phyloP scores from a whole-genome alignment of 2,888 invertebrate genomes.

The Leptinotarsa rubiginosa region DNA sequence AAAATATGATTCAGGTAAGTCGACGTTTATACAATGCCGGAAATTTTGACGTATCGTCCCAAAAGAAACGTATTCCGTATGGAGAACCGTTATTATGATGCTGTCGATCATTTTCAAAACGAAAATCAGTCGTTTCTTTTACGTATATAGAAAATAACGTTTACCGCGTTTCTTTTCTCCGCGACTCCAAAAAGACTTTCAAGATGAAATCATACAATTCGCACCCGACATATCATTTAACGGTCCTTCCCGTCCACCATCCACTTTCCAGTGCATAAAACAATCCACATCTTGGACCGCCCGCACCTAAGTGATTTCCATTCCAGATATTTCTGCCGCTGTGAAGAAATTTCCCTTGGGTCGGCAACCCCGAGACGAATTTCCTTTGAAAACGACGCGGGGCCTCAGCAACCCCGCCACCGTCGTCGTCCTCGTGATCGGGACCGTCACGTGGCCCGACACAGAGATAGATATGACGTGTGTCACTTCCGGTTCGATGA shows the following conservation, averaged over 20 bases:
- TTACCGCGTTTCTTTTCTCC: too few relatives aligned
- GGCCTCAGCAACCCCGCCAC: slow-evolving; percentile 6
- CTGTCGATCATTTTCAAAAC: too few relatives aligned
- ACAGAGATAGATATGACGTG: slow-evolving; percentile 51
- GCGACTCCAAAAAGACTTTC: not conserved
- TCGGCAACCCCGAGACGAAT: slow-evolving; percentile 3
- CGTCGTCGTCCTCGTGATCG: slow-evolving; percentile 43
- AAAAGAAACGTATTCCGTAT: too few relatives aligned
- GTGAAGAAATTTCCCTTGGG: slow-evolving; percentile 15
- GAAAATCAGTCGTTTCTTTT: too few relatives aligned
- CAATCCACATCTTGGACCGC: slow-evolving; percentile 8
- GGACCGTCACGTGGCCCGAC: slow-evolving; percentile 51
- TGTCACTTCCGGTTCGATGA: slow-evolving; percentile 56
- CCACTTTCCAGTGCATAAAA: not conserved
- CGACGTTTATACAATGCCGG: too few relatives aligned
- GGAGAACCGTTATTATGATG: too few relatives aligned
- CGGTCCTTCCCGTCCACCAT: not conserved
- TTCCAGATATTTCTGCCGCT: not conserved
- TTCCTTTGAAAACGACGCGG: slow-evolving; percentile 5
- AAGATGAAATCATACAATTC: not conserved
- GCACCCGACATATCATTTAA: slow-evolving; percentile 1
- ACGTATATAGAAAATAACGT: too few relatives aligned
- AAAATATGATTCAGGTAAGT: too few relatives aligned
- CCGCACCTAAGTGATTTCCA: slow-evolving; percentile 11
- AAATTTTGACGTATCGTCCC: too few relatives aligned